These are phyloP conservation scores for Oasisia sp. DNA, from an alignment of 2,888 invertebrate genomes.

Conservation along the genomic window DNA sequence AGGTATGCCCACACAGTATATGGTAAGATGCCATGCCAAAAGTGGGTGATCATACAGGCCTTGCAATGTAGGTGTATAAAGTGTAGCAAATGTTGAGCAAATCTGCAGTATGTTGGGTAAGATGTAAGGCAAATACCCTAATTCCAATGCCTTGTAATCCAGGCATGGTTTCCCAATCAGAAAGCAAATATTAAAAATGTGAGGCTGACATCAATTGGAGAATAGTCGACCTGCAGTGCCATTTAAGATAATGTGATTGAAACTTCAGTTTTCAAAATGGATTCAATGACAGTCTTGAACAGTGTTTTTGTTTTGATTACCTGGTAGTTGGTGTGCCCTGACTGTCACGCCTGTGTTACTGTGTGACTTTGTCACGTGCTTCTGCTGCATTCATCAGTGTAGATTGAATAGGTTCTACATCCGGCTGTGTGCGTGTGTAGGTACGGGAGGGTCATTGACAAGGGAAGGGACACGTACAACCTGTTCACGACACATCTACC, in stretches of 20 bases:
- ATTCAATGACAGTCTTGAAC: background rate
- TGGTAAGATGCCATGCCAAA: background rate
- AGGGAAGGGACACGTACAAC: slow-evolving; percentile 72
- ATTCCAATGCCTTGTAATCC: background rate
- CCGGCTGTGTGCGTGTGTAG: background rate
- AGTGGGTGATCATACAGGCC: too few relatives aligned
- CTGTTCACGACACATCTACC: slow-evolving; percentile 81
- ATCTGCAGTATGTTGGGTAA: too few relatives aligned
- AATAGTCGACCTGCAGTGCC: background rate
- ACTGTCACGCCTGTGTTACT: background rate
- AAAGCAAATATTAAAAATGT: background rate
- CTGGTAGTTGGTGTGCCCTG: background rate
- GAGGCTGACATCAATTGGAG: background rate
- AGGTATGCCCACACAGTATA: background rate
- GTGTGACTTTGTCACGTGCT: background rate
- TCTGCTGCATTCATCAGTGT: too few relatives aligned
- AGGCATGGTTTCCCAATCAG: background rate
- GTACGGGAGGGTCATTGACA: slow-evolving; percentile 77
- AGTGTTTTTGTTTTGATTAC: background rate
- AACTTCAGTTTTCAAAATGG: background rate
- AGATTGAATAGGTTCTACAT: background rate
- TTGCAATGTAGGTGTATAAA: background rate
- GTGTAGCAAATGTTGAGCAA: background rate
- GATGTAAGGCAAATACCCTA: background rate
- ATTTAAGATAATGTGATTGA: background rate